Evolutionary conservation across 2,797 vertebrate genomes (phyloP), one percentile per base, ranked within the genome.

Genomic region (Cyclura pinguis): DNA sequence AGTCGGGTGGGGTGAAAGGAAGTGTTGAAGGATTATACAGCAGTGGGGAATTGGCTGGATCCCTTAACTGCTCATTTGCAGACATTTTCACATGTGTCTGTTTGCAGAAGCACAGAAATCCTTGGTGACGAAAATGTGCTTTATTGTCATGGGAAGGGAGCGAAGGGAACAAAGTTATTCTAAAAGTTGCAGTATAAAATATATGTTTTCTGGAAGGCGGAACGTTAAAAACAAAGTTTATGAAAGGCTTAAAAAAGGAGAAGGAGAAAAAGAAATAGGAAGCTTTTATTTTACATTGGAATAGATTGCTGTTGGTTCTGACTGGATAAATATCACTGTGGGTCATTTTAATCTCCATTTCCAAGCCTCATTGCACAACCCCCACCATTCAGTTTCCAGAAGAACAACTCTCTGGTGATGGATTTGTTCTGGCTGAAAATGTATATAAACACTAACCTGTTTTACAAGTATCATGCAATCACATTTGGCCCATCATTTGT

Each of bases 381-480:
- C 88, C 86, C 94, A 86, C 42, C 32, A 77, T 95, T 92, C 87
- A 67, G 90, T 92, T 96, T 95, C 93, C 94, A 94, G 87, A 93
- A 94, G 92, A 94, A 96, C 92, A 85, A 90, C 84, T 94, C 94
- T 94, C 94, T 88, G 62, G 93, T 94, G 95, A 87, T 93, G 88
- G 93, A 95, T 95, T 94, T 94, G 91, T 95, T 96, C 92, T 89
- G 93, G 86, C 92, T 95, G 52, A 93, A 95, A 95, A 94, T 50
- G 27, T 0, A 0, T 69, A 93, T 62, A 86, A 94, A 93, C 94
- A 91, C 88, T 95, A 94, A 93, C 92, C 90, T 91, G 32, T 92
- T 96, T 96, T 94, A 95, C 88, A 95, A 95, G 86, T 80, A 50
- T 81, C 88, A 35, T 80, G 29, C 29, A 76, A 16, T 93, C 93